These are phyloP conservation scores for Gonocerus acuteangulatus DNA, from an alignment of 2,888 invertebrate genomes.

Conservation along the genomic window DNA sequence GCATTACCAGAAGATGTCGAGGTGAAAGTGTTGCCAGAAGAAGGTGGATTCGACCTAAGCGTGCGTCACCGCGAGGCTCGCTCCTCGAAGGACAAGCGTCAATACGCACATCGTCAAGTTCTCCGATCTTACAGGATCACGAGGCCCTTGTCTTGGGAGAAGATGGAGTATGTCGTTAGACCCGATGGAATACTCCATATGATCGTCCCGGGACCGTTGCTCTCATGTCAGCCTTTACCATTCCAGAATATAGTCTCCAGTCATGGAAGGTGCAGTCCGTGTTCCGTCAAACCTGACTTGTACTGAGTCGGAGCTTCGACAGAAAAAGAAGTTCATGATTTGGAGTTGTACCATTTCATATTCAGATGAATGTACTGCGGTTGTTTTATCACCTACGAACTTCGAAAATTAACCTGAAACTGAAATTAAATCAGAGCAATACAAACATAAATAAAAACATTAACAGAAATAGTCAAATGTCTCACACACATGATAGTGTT, in stretches of 20 bases:
- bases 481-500: too few relatives aligned
- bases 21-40: background rate
- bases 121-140: background rate
- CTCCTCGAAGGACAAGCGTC: background rate
- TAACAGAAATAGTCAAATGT: too few relatives aligned
- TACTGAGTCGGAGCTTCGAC: too few relatives aligned
- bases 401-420: too few relatives aligned
- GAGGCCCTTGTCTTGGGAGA: slow-evolving; percentile 2
- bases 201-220: background rate
- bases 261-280: too few relatives aligned
- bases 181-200: slow-evolving; percentile 6
- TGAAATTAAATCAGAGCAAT: too few relatives aligned
- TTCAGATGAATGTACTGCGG: too few relatives aligned
- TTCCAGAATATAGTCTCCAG: background rate
- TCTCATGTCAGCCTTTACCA: background rate
- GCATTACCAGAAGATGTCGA: background rate
- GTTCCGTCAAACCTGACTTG: too few relatives aligned
- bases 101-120: background rate
- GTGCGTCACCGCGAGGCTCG: background rate
- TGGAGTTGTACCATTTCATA: too few relatives aligned
- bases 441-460: too few relatives aligned
- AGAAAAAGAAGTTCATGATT: too few relatives aligned
- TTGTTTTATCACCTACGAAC: too few relatives aligned
- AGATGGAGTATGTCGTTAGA: background rate
- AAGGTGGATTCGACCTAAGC: slow-evolving; percentile 10